Percentiles rank a stretch among this genome's conserved stretches.
These are phyloP conservation scores for Drosophila prolongata DNA, from an alignment of 2,888 invertebrate genomes.

Conservation along the genomic window DNA sequence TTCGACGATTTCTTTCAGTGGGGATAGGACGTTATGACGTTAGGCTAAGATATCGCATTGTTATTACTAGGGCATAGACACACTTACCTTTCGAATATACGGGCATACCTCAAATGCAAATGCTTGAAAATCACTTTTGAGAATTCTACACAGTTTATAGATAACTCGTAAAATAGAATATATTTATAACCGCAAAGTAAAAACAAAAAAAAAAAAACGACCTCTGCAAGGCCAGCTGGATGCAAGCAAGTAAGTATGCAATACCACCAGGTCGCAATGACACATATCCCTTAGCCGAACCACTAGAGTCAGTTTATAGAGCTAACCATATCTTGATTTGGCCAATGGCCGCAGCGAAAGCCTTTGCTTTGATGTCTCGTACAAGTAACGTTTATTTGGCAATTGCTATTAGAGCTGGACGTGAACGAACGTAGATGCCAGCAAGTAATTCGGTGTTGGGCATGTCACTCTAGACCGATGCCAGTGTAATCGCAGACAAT, in stretches of 20 bases:
- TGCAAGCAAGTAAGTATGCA: conserved; percentile 41
- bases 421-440: conserved; percentile 4
- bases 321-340: conserved; percentile 23
- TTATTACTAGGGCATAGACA: conserved; percentile 18
- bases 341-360: conserved; percentile 6
- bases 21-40: conserved; percentile 23
- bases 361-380: conserved; percentile 10
- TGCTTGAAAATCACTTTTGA: conserved; percentile 70
- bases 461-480: conserved; percentile 39
- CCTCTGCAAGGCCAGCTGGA: conserved; percentile 20
- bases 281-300: conserved; percentile 14
- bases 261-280: conserved; percentile 1
- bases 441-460: conserved; percentile 45
- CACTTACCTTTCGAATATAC: conserved; percentile 47
- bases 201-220: conserved; percentile 6
- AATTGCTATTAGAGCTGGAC: conserved; percentile 26
- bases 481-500: background rate
- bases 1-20: conserved; percentile 79
- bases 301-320: conserved; percentile 32
- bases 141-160: conserved; percentile 50
- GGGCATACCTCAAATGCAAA: conserved; percentile 64
- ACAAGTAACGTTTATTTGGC: conserved; percentile 24
- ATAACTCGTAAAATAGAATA: conserved; percentile 18
- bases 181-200: conserved; percentile 26
- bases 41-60: conserved; percentile 21